Evolutionary conservation across 2,113 vertebrate species (phyloP).

Genomic region (Caloenas nicobarica): DNA sequence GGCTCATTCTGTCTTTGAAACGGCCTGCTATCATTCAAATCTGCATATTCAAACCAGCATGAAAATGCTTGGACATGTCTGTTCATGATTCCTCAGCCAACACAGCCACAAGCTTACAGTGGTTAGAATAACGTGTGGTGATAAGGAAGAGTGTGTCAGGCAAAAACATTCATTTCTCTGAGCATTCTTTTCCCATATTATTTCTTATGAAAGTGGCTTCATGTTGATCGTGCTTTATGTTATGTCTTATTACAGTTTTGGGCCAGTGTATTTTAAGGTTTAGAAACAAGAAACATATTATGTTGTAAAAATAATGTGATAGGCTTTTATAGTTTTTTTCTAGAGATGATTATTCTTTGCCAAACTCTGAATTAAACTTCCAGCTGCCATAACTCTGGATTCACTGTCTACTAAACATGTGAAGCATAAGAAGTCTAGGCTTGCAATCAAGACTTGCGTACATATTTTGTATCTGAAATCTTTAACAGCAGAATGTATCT

Average conservation of each 20-base stretch:
- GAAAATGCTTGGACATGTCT: background rate
- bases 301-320: background rate
- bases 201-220: background rate
- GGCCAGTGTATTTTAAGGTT: background rate
- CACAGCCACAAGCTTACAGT: background rate
- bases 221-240: background rate
- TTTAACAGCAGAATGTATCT: background rate
- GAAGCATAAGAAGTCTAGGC: background rate
- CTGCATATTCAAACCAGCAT: background rate
- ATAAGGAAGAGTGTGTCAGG: background rate
- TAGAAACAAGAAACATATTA: background rate
- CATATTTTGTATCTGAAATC: background rate
- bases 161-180: background rate
- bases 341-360: background rate
- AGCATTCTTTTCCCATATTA: background rate
- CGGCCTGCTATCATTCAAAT: background rate
- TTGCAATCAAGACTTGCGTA: background rate
- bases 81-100: background rate
- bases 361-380: background rate
- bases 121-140: background rate
- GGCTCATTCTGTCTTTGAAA: background rate
- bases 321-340: background rate
- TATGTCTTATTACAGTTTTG: background rate
- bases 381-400: background rate
- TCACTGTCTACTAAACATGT: background rate